These are phyloP conservation scores for Coreoperca whiteheadi DNA, from an alignment of 2,113 vertebrate genomes.

Conservation along the genomic window DNA sequence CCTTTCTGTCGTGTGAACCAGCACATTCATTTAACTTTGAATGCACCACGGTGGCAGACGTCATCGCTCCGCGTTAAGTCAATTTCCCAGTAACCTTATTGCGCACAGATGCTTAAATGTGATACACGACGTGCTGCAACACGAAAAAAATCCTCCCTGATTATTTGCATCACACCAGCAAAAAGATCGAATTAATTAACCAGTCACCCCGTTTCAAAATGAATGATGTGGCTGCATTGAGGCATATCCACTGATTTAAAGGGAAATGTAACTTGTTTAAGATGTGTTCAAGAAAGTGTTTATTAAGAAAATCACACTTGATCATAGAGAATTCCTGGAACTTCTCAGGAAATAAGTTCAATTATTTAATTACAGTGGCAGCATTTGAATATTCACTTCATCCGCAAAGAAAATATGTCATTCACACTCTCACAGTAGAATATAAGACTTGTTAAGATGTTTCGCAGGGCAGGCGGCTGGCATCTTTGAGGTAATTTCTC, in stretches of 20 bases:
- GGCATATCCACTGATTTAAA: neutral
- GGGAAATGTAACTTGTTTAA: neutral
- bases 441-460: conserved; percentile 45
- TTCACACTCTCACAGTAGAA: conserved; percentile 4
- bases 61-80: conserved; percentile 1
- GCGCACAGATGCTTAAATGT: conserved; percentile 3
- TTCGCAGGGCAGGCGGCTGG: conserved; percentile 40
- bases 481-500: conserved; percentile 17
- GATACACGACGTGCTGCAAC: neutral
- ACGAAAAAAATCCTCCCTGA: neutral
- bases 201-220: neutral
- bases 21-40: neutral
- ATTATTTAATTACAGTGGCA: conserved; percentile 19
- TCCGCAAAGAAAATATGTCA: conserved; percentile 18
- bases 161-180: neutral
- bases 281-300: neutral
- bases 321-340: neutral
- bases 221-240: neutral
- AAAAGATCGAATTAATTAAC: neutral
- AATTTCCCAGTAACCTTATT: conserved; percentile 1
- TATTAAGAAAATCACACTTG: conserved; percentile 7
- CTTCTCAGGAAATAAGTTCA: neutral
- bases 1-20: neutral
- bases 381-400: neutral
- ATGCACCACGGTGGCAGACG: neutral